Evolutionary conservation across 2,113 vertebrate genomes (phyloP), one percentile per base, ranked within the genome.

Genomic region (Recurvirostra avosetta): DNA sequence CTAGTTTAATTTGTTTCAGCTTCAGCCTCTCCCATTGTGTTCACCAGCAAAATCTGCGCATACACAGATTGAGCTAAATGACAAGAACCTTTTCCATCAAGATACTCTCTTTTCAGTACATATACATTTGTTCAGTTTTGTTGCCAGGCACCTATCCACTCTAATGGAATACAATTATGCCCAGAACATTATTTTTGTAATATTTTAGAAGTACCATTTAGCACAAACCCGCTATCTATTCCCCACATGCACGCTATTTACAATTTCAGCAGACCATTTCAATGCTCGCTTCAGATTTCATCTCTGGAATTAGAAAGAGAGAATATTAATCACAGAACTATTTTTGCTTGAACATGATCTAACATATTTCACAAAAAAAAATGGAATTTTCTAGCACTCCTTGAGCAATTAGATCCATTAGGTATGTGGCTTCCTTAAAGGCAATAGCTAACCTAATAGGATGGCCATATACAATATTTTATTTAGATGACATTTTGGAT

Each of bases 371-470:
- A 81, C 6, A 3, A 14, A 30, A 32, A 32, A 32, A 47, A 19
- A 55, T 52, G 30, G 65, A 93, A 94, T 89, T 95, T 72, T 95
- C 68, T 95, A 91, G 90, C 88, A 61, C 36, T 96, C 70, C 84
- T 90, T 85, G 61, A 96, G 87, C 84, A 98, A 97, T 97, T 98
- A 97, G 15, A 66, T 53, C 76, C 43, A 96, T 98, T 97, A 97
- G 93, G 84, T 92, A 59, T 82, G 78, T 2, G 66, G 79, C 59
- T 95, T 91, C 80, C 95, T 97, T 91, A 97, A 98, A 96, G 47
- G 66, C 75, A 93, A 34, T 52, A 74, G 49, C 70, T 96, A 96
- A 95, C 92, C 66, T 95, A 98, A 97, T 66, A 96, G 65, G 73
- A 87, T 93, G 79, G 29, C 72, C 58, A 81, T 58, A 58, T 45